A percentile compares a stretch with the other conserved stretches of the same genome.
Evolutionary conservation across 1,140 invertebrate species (phyloP).

Genomic region (Rhagoletis pomonella): DNA sequence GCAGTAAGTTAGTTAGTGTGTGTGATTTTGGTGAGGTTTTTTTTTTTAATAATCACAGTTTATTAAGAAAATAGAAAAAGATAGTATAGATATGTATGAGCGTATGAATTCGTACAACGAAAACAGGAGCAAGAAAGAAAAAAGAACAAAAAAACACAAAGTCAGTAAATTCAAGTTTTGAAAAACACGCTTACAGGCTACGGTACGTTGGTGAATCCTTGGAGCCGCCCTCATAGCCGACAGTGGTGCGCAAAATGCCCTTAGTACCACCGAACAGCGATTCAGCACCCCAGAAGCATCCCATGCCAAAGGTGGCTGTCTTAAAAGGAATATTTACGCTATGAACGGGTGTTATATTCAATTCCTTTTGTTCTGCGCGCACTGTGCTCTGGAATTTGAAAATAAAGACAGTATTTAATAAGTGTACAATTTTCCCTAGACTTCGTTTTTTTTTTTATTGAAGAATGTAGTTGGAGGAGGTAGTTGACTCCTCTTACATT

Average conservation of each 20-base stretch:
- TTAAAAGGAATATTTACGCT: slow-evolving; percentile 64
- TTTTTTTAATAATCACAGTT: background rate
- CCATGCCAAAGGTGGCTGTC: slow-evolving; percentile 93
- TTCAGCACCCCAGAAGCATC: slow-evolving; percentile 98
- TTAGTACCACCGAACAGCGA: slow-evolving; percentile 88
- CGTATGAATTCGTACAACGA: background rate
- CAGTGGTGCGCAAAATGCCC: slow-evolving; percentile 92
- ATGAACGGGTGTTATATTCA: slow-evolving; percentile 67
- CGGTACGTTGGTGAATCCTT: slow-evolving; percentile 88
- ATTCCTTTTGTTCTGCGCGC: slow-evolving; percentile 70
- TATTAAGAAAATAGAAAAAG: background rate
- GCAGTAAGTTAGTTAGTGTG: background rate
- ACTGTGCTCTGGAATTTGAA: slow-evolving; percentile 64
- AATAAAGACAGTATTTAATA: background rate
- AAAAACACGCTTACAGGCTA: slow-evolving; percentile 83
- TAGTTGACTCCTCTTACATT: slow-evolving; percentile 14
- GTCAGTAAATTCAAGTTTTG: slow-evolving; percentile 58
- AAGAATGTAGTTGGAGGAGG: background rate
- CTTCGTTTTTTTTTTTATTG: no score
- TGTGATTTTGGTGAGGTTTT: background rate
- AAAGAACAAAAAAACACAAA: slow-evolving; percentile 56
- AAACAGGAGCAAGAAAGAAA: slow-evolving; percentile 14
- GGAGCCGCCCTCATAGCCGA: slow-evolving; percentile 95
- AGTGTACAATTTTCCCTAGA: no score
- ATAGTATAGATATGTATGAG: background rate